These are phyloP conservation scores for Fragum whitleyi DNA, from an alignment of 2,888 invertebrate genomes.

Conservation along the genomic window DNA sequence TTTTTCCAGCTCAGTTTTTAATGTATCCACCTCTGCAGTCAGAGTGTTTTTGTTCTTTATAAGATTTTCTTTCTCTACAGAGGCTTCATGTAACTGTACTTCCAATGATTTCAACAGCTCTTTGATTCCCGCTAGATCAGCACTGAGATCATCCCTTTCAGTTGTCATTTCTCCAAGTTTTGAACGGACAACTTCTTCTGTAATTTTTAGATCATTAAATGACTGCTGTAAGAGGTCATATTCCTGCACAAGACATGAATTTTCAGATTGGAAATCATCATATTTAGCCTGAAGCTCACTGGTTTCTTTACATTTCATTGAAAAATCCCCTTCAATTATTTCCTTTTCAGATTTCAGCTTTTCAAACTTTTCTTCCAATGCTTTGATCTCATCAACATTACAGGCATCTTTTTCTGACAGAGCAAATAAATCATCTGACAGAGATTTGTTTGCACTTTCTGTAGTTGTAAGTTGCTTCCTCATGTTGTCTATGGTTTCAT, in stretches of 20 bases:
- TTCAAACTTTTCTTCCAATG: slow-evolving; percentile 51
- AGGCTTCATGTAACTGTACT: slow-evolving; percentile 5
- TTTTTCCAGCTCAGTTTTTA: slow-evolving; percentile 46
- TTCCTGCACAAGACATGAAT: slow-evolving; percentile 60
- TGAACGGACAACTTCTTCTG: slow-evolving; percentile 63
- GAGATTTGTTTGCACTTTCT: slow-evolving; percentile 33
- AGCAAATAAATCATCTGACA: slow-evolving; percentile 43
- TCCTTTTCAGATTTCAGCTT: slow-evolving; percentile 52
- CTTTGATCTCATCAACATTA: slow-evolving; percentile 45
- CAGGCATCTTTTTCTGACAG: slow-evolving; percentile 47
- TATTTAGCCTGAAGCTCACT: slow-evolving; percentile 54
- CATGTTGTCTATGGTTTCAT: slow-evolving; percentile 23
- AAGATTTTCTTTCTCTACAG: slow-evolving; percentile 32
- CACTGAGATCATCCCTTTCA: slow-evolving; percentile 59
- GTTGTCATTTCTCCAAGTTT: slow-evolving; percentile 71
- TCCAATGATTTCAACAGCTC: slow-evolving; percentile 49
- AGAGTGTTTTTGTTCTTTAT: slow-evolving; percentile 41
- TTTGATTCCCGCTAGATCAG: slow-evolving; percentile 49
- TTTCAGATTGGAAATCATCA: slow-evolving; percentile 62
- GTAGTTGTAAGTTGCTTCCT: slow-evolving; percentile 23
- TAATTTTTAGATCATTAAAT: slow-evolving; percentile 53
- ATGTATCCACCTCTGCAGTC: slow-evolving; percentile 48
- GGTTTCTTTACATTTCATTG: slow-evolving; percentile 50
- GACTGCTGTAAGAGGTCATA: slow-evolving; percentile 61
- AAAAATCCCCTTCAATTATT: slow-evolving; percentile 42